Evolutionary conservation across 2,797 vertebrate genomes (phyloP), one percentile per base, ranked within the genome.

Genomic region (Carapus acus): DNA sequence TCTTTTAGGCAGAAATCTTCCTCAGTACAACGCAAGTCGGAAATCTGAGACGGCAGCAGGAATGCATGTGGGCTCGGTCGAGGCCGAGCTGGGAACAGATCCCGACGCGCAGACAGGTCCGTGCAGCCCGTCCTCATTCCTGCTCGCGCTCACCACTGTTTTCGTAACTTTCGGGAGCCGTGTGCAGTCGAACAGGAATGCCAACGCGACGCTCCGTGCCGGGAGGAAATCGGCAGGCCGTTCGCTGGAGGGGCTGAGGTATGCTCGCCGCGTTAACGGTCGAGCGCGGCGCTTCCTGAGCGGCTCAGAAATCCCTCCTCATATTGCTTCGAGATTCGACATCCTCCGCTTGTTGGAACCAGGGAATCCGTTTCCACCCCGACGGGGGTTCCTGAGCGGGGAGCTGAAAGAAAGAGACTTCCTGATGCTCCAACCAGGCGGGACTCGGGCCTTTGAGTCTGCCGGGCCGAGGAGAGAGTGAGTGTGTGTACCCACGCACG

Each of bases 101-200:
- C 58, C 63, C 43, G 16, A 50, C 58, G 43, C 40, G 13, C 54
- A 75, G 78, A 83, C 83, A 81, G 77, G 83, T 85, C 76, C 67
- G 84, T 80, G 85, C 73, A 71, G 81, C 77, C 48, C 34, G 61
- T 82, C 70, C 66, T 82, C 78, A 81, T 85, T 85, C 80, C 77
- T 84, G 38, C 18, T 61, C 52, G 8, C 50, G 65, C 72, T 65
- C 65, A 47, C 54, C 50, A 70, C 67, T 55, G 57, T 79, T 78
- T 67, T 62, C 15, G 15, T 71, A 62, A 15, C 57, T 63, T 64
- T 69, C 56, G 23, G 54, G 47, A 60, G 54, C 49, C 22, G 47
- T 16, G 17, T 73, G 65, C 31, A 61, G 67, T 58, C 42, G 66
- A 67, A 49, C 54, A 49, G 49, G 56, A 71, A 76, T 73, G 50